Evolutionary conservation across 2,113 vertebrate species (phyloP).

Genomic region (Ptyas mucosa): DNA sequence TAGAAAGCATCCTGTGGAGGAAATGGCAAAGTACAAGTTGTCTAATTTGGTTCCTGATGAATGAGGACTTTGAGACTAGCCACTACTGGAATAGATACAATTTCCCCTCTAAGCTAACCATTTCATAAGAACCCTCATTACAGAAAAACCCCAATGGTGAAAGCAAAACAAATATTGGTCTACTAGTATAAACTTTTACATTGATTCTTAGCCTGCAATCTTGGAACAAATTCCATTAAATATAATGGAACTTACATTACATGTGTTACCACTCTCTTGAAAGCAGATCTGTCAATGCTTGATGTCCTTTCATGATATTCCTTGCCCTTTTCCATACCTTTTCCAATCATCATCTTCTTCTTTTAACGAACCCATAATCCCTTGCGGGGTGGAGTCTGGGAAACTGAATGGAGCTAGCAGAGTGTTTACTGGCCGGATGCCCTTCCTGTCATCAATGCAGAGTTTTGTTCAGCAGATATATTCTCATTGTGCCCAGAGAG

Average conservation of each 20-base stretch:
- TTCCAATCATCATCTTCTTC: too few species aligned
- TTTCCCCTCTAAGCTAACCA: not conserved
- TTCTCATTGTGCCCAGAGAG: too few species aligned
- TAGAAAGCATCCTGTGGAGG: not conserved
- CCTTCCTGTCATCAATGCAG: too few species aligned
- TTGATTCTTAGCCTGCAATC: not conserved
- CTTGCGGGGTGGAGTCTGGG: too few species aligned
- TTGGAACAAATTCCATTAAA: not conserved
- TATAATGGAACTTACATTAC: not conserved
- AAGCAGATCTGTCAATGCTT: not conserved
- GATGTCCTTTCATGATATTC: not conserved
- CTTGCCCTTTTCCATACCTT: not conserved
- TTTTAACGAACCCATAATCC: too few species aligned
- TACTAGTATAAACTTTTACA: not conserved
- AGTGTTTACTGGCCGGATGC: too few species aligned
- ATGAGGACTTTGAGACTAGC: not conserved
- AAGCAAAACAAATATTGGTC: not conserved
- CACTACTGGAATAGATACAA: not conserved
- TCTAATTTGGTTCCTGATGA: not conserved
- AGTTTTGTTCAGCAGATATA: too few species aligned
- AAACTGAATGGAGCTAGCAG: too few species aligned
- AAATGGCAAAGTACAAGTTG: not conserved
- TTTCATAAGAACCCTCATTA: not conserved
- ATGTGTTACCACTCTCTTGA: not conserved
- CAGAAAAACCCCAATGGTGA: not conserved